These are phyloP conservation scores for Meandrusa payeni DNA, from an alignment of 2,888 invertebrate genomes.

Conservation along the genomic window DNA sequence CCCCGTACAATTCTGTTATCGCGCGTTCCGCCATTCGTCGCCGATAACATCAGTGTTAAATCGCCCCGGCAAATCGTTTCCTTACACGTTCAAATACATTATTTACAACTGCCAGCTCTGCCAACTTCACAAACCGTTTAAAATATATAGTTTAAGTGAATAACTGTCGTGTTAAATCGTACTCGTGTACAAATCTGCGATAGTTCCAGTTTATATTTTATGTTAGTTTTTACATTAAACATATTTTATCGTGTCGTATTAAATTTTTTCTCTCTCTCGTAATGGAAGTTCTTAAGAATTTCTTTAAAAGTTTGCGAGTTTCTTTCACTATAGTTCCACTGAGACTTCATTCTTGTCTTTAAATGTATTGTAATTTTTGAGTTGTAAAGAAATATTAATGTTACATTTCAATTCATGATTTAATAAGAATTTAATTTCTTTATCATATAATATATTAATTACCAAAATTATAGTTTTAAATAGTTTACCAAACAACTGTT, in stretches of 20 bases:
- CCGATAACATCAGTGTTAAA: conserved; percentile 49
- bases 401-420: too few relatives aligned
- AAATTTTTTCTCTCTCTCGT: conserved; percentile 7
- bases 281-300: conserved; percentile 15
- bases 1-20: conserved; percentile 36
- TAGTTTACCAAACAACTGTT: too few relatives aligned
- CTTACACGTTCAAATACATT: conserved; percentile 38
- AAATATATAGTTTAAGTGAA: conserved; percentile 7
- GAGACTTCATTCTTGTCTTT: conserved; percentile 13
- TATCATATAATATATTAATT: too few relatives aligned
- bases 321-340: conserved; percentile 2
- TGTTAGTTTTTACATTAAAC: neutral
- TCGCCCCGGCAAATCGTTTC: conserved; percentile 40
- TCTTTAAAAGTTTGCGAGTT: conserved; percentile 13
- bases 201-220: conserved; percentile 7
- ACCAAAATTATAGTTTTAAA: too few relatives aligned
- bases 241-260: conserved; percentile 6
- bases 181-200: conserved; percentile 3
- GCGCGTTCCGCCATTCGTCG: conserved; percentile 35
- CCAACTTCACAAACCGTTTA: conserved; percentile 5
- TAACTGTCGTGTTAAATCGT: neutral
- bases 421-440: too few relatives aligned
- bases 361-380: conserved; percentile 11
- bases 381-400: conserved; percentile 4
- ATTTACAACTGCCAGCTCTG: conserved; percentile 32